Base-by-base conservation (phyloP, 2,113 vertebrate species). In the Vicugna pacos region DNA sequence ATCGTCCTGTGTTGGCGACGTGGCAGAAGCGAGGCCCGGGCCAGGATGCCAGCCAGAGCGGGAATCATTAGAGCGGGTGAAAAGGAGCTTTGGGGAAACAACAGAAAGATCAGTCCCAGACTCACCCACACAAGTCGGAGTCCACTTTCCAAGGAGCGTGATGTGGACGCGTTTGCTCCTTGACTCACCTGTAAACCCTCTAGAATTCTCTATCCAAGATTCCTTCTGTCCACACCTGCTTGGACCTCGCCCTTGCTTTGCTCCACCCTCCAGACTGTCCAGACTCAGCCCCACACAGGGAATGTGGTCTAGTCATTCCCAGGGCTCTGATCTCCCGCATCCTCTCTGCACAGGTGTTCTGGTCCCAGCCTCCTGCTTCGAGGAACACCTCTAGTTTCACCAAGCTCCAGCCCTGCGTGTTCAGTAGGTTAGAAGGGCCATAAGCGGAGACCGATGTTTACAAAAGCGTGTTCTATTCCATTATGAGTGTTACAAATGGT, bases 281-380 rank as follows among this genome's bases (percentile, higher is more conserved):
- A 7, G 60, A 65, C 24, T n/a, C 11, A 0, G 4, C 26, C 6
- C 20, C 8, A 2, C 0, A 4, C 32, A 11, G 42, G 13, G 9
- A 6, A 6, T 0, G 1, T 2, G 2, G 30, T 30, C 12, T 9
- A 0, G 11, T 6, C 32, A 9, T 2, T 9, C 0, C 32, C 3
- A 30, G 35, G 65, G 4, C 8, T 35, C 76, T 54, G 52, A 1
- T 15, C 13, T 28, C 42, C 24, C 0, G 13, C 5, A 0, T 0
- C 0, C 1, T 13, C 22, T 14, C 14, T 22, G 22, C 8, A 0
- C 0, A 19, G 26, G 24, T 1, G 15, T 11, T 10, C 70, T 11
- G 19, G 15, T 32, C 69, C 28, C 6, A 6, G 54, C 26, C 22
- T 58, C 19, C 5, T 1, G 82, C 72, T 35, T 5, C 12, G 5